A percentile compares a stretch with the other conserved stretches of the same genome.
phyloP scores from a whole-genome alignment of 2,797 vertebrate species.

The Scyliorhinus canicula region DNA sequence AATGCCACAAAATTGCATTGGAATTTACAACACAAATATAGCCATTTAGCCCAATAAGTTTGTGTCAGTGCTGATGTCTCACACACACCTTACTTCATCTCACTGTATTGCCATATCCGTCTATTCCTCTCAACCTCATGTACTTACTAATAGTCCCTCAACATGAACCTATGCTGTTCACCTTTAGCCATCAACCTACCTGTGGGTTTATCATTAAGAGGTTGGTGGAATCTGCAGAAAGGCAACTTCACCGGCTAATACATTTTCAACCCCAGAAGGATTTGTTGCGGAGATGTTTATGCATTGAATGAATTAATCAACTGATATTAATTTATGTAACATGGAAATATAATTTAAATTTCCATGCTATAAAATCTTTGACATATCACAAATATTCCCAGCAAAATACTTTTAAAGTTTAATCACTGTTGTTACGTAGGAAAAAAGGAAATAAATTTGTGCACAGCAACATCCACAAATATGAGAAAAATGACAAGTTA shows the following conservation, averaged over 20 bases:
- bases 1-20: background rate
- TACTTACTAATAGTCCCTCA: background rate
- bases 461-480: background rate
- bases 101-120: background rate
- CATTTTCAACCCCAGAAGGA: too few species aligned
- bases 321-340: background rate
- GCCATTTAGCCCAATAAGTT: background rate
- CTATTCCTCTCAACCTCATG: background rate
- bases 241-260: too few species aligned
- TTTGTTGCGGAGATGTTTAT: too few species aligned
- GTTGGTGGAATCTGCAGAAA: background rate
- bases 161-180: background rate
- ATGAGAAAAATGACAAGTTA: too few species aligned
- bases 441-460: background rate
- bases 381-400: background rate
- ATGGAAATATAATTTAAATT: too few species aligned
- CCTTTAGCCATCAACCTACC: background rate
- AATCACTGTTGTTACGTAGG: background rate
- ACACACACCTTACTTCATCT: background rate
- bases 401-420: background rate
- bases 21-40: background rate
- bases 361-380: background rate
- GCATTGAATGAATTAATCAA: background rate
- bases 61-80: background rate
- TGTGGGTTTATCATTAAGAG: background rate